These are phyloP conservation scores for Blastomussa wellsi DNA, from an alignment of 92 coral and sea anemone genomes.

Conservation along the genomic window DNA sequence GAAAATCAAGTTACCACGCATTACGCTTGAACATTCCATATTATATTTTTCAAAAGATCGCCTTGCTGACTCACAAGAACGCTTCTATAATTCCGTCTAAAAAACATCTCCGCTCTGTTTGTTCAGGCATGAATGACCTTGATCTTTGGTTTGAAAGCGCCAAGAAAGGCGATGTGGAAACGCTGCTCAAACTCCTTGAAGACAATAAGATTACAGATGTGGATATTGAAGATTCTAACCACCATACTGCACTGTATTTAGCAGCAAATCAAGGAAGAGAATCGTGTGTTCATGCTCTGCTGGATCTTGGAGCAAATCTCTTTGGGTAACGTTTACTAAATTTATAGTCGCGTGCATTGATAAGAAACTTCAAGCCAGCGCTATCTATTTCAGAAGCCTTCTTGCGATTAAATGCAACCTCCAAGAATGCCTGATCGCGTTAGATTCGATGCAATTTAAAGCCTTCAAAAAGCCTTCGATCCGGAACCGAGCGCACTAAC, in stretches of 20 bases:
- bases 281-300: conserved; percentile 66
- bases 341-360: not conserved
- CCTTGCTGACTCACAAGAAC: too few relatives aligned
- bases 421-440: too few relatives aligned
- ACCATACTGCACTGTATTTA: conserved; percentile 72
- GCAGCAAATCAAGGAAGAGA: conserved; percentile 71
- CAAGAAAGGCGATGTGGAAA: conserved; percentile 45
- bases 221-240: conserved; percentile 62
- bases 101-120: not conserved
- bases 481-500: too few relatives aligned
- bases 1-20: not conserved
- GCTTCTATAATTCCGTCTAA: too few relatives aligned
- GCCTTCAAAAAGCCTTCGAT: too few relatives aligned
- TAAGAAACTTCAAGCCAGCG: not conserved
- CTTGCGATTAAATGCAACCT: too few relatives aligned
- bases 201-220: conserved; percentile 37
- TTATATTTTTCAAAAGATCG: not conserved
- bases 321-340: conserved; percentile 23
- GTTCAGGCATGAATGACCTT: not conserved
- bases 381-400: too few relatives aligned
- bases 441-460: too few relatives aligned
- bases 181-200: conserved; percentile 29
- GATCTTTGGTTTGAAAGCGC: conserved; percentile 67
- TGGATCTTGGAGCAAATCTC: conserved; percentile 74
- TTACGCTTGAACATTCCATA: not conserved